Percentiles rank a stretch among this genome's conserved stretches.
phyloP scores from a whole-genome alignment of 2,113 vertebrate genomes.

The Dinomys branickii region DNA sequence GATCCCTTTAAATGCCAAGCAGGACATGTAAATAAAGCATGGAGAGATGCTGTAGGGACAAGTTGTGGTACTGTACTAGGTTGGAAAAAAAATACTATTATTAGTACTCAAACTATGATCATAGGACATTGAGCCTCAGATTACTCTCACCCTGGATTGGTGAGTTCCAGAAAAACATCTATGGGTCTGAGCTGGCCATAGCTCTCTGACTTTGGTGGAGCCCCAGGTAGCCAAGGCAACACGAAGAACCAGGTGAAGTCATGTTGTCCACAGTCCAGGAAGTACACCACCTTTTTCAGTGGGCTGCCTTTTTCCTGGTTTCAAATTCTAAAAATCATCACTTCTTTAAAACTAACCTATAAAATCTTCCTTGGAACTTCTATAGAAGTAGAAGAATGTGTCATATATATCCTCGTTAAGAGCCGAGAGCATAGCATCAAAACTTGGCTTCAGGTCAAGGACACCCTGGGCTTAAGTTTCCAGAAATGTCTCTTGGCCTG shows the following conservation, averaged over 20 bases:
- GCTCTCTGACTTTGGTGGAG: constrained; percentile 4
- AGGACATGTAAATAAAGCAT: not conserved
- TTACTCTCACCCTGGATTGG: not conserved
- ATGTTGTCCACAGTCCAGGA: not conserved
- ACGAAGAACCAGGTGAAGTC: constrained; percentile 21
- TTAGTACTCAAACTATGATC: not conserved
- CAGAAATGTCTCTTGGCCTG: not conserved
- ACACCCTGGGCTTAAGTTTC: not conserved
- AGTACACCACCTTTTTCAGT: not conserved
- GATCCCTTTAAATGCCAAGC: not conserved
- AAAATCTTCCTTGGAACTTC: not conserved
- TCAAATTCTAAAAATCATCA: constrained; percentile 11
- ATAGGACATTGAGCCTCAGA: not conserved
- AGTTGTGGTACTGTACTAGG: not conserved
- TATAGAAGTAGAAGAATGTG: not conserved
- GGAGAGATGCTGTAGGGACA: not conserved
- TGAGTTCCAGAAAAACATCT: not conserved
- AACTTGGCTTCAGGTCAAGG: not conserved
- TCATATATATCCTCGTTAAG: not conserved
- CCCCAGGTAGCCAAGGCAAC: not conserved
- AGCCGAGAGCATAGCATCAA: not conserved
- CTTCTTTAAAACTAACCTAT: not conserved
- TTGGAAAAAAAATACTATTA: not conserved
- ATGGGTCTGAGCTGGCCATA: not conserved
- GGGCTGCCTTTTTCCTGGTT: not conserved